Evolutionary conservation across 2,113 vertebrate species (phyloP).

Genomic region (Amazona vittata): DNA sequence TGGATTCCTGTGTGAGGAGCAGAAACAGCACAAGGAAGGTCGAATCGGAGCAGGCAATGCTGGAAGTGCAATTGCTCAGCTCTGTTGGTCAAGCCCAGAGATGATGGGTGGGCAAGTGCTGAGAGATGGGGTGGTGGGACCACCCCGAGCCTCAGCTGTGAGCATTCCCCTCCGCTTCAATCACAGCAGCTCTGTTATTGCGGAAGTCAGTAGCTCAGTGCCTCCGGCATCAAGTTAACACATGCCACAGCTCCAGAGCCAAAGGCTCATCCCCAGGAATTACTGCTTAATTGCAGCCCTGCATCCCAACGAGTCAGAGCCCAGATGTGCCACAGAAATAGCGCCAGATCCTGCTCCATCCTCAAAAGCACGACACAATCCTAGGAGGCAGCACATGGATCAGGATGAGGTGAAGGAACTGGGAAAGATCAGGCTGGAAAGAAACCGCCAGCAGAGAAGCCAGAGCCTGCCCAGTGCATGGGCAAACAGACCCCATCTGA

Average conservation of each 20-base stretch:
- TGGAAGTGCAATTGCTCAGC: neutral
- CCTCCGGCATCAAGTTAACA: neutral
- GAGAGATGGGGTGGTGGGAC: neutral
- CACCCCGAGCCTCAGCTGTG: neutral
- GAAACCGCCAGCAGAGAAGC: neutral
- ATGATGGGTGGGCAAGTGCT: no score
- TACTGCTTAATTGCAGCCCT: neutral
- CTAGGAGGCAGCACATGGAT: neutral
- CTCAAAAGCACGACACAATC: fast-evolving
- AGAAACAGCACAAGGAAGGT: no score
- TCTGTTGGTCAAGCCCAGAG: neutral
- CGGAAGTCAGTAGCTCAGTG: neutral
- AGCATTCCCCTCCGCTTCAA: neutral
- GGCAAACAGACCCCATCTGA: neutral
- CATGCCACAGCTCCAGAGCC: neutral
- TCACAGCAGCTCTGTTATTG: neutral
- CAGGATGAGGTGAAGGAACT: neutral
- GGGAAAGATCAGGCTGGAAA: neutral
- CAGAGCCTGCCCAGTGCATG: neutral
- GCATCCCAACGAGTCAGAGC: neutral
- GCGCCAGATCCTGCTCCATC: neutral
- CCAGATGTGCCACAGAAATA: neutral
- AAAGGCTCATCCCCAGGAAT: neutral
- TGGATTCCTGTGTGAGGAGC: neutral
- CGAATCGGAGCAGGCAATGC: neutral